Evolutionary conservation across 2,797 vertebrate genomes (phyloP).

Genomic region (Takifugu rubripes): DNA sequence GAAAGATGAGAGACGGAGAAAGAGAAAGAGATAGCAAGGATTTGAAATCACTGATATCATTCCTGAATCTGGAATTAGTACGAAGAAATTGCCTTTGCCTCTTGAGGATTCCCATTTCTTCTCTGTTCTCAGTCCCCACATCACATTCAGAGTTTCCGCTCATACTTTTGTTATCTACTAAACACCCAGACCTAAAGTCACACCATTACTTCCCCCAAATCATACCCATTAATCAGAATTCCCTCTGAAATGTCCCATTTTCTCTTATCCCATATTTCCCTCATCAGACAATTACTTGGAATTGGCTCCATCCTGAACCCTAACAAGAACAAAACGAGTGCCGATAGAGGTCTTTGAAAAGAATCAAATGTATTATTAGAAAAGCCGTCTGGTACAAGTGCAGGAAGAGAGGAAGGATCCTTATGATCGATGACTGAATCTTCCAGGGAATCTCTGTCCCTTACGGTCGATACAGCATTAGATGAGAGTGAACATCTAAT

Average conservation of each 20-base stretch:
- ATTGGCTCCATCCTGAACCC: slow-evolving; percentile 8
- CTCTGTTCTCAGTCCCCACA: neutral
- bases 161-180: neutral
- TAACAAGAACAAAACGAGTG: neutral
- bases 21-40: slow-evolving; percentile 4
- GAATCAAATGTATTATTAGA: slow-evolving; percentile 17
- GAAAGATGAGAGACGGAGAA: neutral
- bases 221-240: slow-evolving; percentile 20
- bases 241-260: slow-evolving; percentile 16
- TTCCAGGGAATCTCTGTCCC: slow-evolving; percentile 51
- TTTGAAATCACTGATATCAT: slow-evolving; percentile 31
- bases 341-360: neutral
- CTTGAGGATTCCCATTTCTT: slow-evolving; percentile 27
- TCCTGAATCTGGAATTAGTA: slow-evolving; percentile 48
- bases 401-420: slow-evolving; percentile 29
- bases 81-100: slow-evolving; percentile 22
- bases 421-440: slow-evolving; percentile 35
- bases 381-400: slow-evolving; percentile 18
- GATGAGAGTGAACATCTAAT: slow-evolving; percentile 55
- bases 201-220: slow-evolving; percentile 9
- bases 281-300: slow-evolving; percentile 21
- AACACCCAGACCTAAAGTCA: slow-evolving; percentile 12
- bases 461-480: slow-evolving; percentile 47
- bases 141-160: slow-evolving; percentile 15
- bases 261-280: slow-evolving; percentile 23